A percentile compares a stretch with the other conserved stretches of the same genome.
phyloP scores from a whole-genome alignment of 1,140 invertebrate species.

The Holcopasites calliopsidis region DNA sequence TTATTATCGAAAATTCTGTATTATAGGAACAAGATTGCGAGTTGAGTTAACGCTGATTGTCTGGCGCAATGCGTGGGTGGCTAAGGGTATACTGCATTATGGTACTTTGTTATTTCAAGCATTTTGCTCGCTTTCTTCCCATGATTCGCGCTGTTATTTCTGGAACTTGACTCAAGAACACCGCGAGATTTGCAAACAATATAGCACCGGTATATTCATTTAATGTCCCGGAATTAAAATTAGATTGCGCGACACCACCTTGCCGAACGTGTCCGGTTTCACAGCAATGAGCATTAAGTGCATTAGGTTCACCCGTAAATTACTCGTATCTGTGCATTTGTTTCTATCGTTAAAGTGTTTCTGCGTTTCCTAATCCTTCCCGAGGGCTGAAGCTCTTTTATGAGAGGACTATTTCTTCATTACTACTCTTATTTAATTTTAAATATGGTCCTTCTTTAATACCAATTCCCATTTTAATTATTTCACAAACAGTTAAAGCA shows the following conservation, averaged over 20 bases:
- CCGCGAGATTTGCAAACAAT: conserved; percentile 7
- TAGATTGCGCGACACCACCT: conserved; percentile 10
- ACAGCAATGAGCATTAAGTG: background rate
- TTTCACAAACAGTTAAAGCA: too few relatives aligned
- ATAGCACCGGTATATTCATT: background rate
- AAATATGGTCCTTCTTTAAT: too few relatives aligned
- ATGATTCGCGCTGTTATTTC: conserved; percentile 33
- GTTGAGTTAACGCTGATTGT: too few relatives aligned
- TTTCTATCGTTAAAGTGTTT: too few relatives aligned
- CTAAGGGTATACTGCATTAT: too few relatives aligned
- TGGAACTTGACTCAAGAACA: conserved; percentile 29
- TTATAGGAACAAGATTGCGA: too few relatives aligned
- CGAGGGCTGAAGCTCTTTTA: too few relatives aligned
- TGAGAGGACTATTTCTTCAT: too few relatives aligned
- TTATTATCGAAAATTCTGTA: background rate
- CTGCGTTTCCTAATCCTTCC: too few relatives aligned
- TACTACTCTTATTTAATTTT: too few relatives aligned
- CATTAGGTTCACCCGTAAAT: background rate
- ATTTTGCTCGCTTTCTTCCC: conserved; percentile 3
- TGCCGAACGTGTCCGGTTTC: conserved; percentile 20
- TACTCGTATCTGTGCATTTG: too few relatives aligned
- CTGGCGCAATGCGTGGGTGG: background rate
- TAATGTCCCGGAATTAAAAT: conserved; percentile 34
- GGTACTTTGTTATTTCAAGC: background rate
- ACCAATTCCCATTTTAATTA: too few relatives aligned